A percentile compares a stretch with the other conserved stretches of the same genome.
phyloP scores from a whole-genome alignment of 1,140 invertebrate species.

The Spodoptera frugiperda region DNA sequence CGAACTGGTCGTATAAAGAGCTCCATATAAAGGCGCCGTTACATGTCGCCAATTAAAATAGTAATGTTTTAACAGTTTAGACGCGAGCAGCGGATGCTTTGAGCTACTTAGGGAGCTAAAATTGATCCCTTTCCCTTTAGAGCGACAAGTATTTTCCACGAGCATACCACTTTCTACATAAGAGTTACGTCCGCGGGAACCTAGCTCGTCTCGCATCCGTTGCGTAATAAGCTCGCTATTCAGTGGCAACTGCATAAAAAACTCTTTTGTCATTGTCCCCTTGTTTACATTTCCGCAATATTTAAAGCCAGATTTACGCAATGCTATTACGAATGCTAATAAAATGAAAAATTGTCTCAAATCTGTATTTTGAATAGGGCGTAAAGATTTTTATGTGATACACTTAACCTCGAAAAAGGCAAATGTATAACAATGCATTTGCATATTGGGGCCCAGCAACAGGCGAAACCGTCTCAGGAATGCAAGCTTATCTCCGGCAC shows the following conservation, averaged over 20 bases:
- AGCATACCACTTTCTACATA: conserved; percentile 59
- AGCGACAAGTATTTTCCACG: conserved; percentile 51
- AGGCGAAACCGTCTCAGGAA: conserved; percentile 13
- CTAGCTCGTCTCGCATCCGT: conserved; percentile 49
- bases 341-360: conserved; percentile 20
- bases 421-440: conserved; percentile 16
- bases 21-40: conserved; percentile 26
- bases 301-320: conserved; percentile 18
- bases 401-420: background rate
- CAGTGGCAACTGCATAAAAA: conserved; percentile 28
- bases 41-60: conserved; percentile 40
- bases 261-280: conserved; percentile 36
- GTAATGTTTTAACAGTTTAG: conserved; percentile 24
- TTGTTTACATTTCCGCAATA: conserved; percentile 38
- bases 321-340: conserved; percentile 16
- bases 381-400: background rate
- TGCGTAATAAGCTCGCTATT: conserved; percentile 52
- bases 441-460: conserved; percentile 4
- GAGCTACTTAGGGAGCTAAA: conserved; percentile 31
- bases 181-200: conserved; percentile 61
- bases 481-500: conserved; percentile 20
- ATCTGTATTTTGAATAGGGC: background rate
- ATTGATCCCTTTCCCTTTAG: conserved; percentile 55
- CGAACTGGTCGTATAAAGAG: background rate
- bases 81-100: conserved; percentile 31